These are phyloP conservation scores for Scartelaos histophorus DNA, from an alignment of 2,113 vertebrate species.

Conservation along the genomic window DNA sequence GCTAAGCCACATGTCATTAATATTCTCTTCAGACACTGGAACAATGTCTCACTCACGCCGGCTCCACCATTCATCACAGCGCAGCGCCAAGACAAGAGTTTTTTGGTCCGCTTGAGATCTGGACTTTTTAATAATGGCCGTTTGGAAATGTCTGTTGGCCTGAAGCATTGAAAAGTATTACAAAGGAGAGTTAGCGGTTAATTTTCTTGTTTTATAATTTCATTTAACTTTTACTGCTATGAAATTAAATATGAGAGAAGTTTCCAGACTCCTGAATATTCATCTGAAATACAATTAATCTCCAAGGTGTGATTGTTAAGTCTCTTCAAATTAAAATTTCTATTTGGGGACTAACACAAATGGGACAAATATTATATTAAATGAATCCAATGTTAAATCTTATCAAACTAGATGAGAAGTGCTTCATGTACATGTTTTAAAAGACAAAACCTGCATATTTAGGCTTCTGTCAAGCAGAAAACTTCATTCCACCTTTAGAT, in stretches of 20 bases:
- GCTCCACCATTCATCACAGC: constrained; percentile 52
- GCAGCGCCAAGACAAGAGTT: constrained; percentile 28
- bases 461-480: no score
- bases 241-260: constrained; percentile 25
- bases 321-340: no score
- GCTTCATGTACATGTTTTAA: no score
- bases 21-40: constrained; percentile 64
- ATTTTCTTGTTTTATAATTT: constrained; percentile 37
- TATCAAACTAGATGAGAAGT: no score
- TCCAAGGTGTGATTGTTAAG: background rate
- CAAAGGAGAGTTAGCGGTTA: constrained; percentile 44
- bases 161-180: constrained; percentile 22
- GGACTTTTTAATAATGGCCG: constrained; percentile 54
- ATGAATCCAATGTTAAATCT: no score
- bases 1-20: constrained; percentile 68
- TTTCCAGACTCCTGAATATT: background rate
- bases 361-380: no score
- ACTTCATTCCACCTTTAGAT: no score
- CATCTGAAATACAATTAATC: background rate
- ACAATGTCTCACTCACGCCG: constrained; percentile 45
- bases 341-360: no score
- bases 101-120: constrained; percentile 30
- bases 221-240: constrained; percentile 5
- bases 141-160: constrained; percentile 52
- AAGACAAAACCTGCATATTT: no score